Evolutionary conservation across 2,797 vertebrate genomes (phyloP).

Genomic region (Aulostomus chinensis): DNA sequence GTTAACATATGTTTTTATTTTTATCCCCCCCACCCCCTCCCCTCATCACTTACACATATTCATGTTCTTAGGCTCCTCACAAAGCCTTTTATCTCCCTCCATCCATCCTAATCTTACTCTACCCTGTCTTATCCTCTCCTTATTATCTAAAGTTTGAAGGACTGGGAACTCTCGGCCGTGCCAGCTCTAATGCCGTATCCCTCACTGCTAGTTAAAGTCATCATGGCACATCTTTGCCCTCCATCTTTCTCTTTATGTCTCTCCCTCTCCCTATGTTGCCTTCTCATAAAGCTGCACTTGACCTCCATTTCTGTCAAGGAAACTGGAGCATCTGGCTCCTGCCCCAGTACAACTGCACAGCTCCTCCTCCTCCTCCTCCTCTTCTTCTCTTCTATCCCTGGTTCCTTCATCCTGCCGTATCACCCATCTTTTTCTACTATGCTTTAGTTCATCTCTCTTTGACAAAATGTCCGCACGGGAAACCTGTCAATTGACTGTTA

Average conservation of each 20-base stretch:
- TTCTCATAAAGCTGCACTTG: constrained; percentile 80
- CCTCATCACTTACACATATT: constrained; percentile 59
- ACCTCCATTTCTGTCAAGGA: constrained; percentile 85
- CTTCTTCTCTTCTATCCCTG: too few species aligned
- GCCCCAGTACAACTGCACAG: constrained; percentile 66
- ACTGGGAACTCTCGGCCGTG: constrained; percentile 14
- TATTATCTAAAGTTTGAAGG: constrained; percentile 40
- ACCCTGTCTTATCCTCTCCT: constrained; percentile 32
- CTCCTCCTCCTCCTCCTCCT: constrained; percentile 31
- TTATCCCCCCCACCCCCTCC: constrained; percentile 28
- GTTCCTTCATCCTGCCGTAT: too few species aligned
- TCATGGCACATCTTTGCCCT: constrained; percentile 60
- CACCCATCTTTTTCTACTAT: too few species aligned
- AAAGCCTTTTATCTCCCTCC: constrained; percentile 44
- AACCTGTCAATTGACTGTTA: too few species aligned
- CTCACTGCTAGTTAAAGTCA: constrained; percentile 76
- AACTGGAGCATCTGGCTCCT: constrained; percentile 81
- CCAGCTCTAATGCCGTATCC: constrained; percentile 48
- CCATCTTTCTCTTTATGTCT: constrained; percentile 53
- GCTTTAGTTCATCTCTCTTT: too few species aligned
- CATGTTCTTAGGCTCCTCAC: constrained; percentile 56
- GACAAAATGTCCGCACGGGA: too few species aligned
- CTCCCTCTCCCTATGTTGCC: constrained; percentile 54
- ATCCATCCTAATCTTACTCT: constrained; percentile 42
- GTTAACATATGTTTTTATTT: constrained; percentile 62